phyloP scores from a whole-genome alignment of 2,113 vertebrate species.

The Trachemys scripta region DNA sequence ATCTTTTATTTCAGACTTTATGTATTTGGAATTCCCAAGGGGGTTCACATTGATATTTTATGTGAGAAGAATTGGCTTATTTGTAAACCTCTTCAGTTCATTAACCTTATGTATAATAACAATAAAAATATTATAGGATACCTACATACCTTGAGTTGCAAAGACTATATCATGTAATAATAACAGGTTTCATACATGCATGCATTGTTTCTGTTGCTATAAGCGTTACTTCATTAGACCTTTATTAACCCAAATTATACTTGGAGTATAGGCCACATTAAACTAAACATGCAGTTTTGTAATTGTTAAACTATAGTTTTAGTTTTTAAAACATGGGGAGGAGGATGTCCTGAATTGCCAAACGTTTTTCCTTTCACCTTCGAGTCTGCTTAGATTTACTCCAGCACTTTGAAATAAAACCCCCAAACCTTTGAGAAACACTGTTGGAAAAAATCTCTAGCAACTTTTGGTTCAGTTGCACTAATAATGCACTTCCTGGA shows the following conservation, averaged over 20 bases:
- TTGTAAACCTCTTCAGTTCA: constrained; percentile 8
- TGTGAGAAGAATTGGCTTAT: background rate
- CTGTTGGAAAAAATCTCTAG: background rate
- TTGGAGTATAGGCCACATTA: constrained; percentile 45
- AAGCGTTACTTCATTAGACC: constrained; percentile 18
- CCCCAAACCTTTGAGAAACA: background rate
- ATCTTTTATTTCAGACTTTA: background rate
- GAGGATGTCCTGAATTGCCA: background rate
- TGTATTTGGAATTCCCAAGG: background rate
- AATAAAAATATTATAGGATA: background rate
- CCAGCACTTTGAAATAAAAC: background rate
- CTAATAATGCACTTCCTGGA: background rate
- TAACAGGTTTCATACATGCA: background rate
- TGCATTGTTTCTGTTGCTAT: constrained; percentile 37
- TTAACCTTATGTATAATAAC: background rate
- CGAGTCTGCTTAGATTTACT: constrained; percentile 9
- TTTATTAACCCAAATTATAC: constrained; percentile 49
- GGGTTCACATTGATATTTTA: background rate
- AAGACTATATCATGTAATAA: background rate
- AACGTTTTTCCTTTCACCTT: constrained; percentile 1
- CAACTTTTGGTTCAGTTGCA: background rate
- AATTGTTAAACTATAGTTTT: constrained; percentile 28
- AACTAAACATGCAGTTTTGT: constrained; percentile 46
- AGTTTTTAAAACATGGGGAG: rapidly evolving
- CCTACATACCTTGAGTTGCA: background rate